Evolutionary conservation across 2,113 vertebrate genomes (phyloP).

Genomic region (Merops nubicus): DNA sequence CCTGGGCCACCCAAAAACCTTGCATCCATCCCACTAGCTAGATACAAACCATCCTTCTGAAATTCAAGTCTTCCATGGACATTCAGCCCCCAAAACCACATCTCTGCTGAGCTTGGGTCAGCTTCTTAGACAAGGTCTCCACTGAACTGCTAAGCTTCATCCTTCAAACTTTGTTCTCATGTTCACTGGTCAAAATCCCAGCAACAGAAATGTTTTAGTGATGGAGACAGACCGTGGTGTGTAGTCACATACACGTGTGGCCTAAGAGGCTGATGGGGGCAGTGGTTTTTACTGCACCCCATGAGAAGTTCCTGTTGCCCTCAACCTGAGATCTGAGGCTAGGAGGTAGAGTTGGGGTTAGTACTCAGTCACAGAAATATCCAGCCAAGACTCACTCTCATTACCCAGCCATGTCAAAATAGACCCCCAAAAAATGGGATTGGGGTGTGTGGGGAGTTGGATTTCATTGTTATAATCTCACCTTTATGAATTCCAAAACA

Average conservation of each 20-base stretch:
- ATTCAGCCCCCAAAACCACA: not conserved
- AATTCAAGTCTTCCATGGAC: not conserved
- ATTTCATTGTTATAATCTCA: not conserved
- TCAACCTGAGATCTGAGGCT: not conserved
- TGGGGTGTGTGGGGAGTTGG: too few relatives aligned
- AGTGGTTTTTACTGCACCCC: not conserved
- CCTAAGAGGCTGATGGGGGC: not conserved
- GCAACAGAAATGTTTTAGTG: not conserved
- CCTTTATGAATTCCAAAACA: not conserved
- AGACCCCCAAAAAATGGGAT: too few relatives aligned
- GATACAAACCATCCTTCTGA: not conserved
- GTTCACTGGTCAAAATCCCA: not conserved
- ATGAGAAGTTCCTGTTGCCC: not conserved
- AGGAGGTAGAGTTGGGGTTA: not conserved
- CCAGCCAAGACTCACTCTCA: not conserved
- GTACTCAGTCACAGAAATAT: not conserved
- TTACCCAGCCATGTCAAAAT: not conserved
- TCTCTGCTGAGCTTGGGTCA: not conserved
- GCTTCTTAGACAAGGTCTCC: not conserved
- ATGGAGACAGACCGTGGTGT: too few relatives aligned
- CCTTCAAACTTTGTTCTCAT: fast-evolving
- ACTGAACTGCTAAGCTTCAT: not conserved
- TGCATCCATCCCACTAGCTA: not conserved
- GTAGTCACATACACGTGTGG: fast-evolving
- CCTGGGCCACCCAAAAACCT: not conserved